phyloP scores from a whole-genome alignment of 2,113 vertebrate genomes.

The Felis chaus region DNA sequence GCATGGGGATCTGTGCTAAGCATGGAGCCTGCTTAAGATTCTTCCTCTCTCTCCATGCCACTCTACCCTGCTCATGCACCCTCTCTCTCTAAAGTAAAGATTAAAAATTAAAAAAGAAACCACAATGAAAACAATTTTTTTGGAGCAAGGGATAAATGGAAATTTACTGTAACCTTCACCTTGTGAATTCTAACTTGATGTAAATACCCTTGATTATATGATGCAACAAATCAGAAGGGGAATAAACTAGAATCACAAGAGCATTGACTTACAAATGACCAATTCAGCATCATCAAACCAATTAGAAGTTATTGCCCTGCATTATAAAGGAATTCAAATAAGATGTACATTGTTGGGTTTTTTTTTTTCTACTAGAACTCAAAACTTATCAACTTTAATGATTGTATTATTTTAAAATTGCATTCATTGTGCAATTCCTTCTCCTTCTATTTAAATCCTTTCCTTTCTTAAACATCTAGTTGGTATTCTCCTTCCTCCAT shows the following conservation, averaged over 20 bases:
- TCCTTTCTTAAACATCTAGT: conserved; percentile 36
- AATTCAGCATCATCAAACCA: neutral
- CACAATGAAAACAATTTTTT: neutral
- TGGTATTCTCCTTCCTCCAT: neutral
- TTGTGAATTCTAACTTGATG: neutral
- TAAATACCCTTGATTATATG: neutral
- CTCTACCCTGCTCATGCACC: too few species aligned
- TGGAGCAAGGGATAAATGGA: neutral
- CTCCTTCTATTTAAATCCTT: neutral
- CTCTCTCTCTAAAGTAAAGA: too few species aligned
- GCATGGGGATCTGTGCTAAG: too few species aligned
- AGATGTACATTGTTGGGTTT: neutral
- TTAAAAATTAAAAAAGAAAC: neutral
- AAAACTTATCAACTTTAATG: neutral
- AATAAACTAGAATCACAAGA: neutral
- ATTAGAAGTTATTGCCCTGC: neutral
- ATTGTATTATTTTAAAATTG: neutral
- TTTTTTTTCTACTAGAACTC: neutral
- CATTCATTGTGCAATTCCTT: neutral
- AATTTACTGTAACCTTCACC: neutral
- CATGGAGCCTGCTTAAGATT: too few species aligned
- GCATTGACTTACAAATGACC: neutral
- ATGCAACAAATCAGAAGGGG: neutral
- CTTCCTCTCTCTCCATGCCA: too few species aligned
- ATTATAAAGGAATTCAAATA: neutral